phyloP scores from a whole-genome alignment of 2,113 vertebrate genomes.

The Lontra canadensis region DNA sequence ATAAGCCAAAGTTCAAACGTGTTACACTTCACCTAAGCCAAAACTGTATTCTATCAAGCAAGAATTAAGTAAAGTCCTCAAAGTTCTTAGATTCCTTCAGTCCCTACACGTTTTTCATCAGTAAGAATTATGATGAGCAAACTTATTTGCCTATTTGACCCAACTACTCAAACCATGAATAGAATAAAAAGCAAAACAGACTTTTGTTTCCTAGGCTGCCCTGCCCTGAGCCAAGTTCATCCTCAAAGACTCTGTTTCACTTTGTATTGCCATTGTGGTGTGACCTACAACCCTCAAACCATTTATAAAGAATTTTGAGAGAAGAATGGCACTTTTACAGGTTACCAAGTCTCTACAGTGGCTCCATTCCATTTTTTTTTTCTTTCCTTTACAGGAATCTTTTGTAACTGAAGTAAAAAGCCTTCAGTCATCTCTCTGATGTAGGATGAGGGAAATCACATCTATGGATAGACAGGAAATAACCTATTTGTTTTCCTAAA shows the following conservation, averaged over 20 bases:
- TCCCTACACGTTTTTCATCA: neutral
- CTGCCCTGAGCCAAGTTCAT: neutral
- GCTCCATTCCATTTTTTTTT: neutral
- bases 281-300: neutral
- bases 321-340: neutral
- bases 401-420: constrained; percentile 11
- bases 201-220: neutral
- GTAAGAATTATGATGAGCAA: neutral
- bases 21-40: neutral
- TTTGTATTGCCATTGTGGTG: neutral
- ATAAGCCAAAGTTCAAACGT: neutral
- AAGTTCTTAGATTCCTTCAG: neutral
- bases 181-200: neutral
- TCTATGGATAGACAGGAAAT: neutral
- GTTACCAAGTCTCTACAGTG: neutral
- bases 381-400: neutral
- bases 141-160: neutral
- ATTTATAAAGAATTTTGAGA: constrained; percentile 3
- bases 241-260: neutral
- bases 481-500: neutral
- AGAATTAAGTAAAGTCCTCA: neutral
- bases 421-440: neutral
- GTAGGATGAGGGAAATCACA: neutral
- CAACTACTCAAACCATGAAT: neutral
- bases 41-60: neutral